Percentiles rank a stretch among this genome's conserved stretches.
Conservation (phyloP, 2,888 invertebrate species). For the Nomada hirtipes region DNA sequence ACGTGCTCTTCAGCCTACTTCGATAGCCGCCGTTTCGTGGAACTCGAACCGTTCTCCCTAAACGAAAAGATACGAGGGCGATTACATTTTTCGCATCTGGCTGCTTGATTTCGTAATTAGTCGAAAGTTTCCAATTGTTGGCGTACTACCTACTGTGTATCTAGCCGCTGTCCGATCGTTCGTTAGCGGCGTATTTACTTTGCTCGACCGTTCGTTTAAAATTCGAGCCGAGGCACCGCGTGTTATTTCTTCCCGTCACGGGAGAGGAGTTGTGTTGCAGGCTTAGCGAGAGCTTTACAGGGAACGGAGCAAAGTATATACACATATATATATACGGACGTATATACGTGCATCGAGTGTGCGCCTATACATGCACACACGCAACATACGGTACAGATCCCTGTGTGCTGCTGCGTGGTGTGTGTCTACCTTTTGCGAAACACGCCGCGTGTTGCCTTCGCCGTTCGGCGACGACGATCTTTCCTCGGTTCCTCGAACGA, state of each 20-base stretch:
- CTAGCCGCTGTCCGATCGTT: background rate
- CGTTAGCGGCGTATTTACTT: conserved; percentile 8
- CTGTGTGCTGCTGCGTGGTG: background rate
- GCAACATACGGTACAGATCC: background rate
- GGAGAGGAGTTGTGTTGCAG: background rate
- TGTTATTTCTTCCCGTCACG: conserved; percentile 28
- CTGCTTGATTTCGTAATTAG: background rate
- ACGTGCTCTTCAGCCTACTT: conserved; percentile 2
- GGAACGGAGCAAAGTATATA: background rate
- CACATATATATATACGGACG: background rate
- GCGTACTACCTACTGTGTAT: background rate
- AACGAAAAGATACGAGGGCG: background rate
- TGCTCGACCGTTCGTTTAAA: conserved; percentile 39
- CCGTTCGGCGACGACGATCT: conserved; percentile 25
- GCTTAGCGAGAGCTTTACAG: conserved; percentile 13
- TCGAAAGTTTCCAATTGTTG: conserved; percentile 1
- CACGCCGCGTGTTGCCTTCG: conserved; percentile 19
- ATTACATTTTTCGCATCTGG: background rate
- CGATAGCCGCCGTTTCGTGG: background rate
- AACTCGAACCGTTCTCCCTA: too few relatives aligned
- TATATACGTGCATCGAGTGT: background rate
- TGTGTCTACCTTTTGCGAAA: conserved; percentile 20
- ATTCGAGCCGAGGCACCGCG: conserved; percentile 16
- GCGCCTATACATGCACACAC: too few relatives aligned
- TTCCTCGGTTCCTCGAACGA: conserved; percentile 15